Evolutionary conservation across 2,888 invertebrate species (phyloP).

Genomic region (Microdon myrmicae): DNA sequence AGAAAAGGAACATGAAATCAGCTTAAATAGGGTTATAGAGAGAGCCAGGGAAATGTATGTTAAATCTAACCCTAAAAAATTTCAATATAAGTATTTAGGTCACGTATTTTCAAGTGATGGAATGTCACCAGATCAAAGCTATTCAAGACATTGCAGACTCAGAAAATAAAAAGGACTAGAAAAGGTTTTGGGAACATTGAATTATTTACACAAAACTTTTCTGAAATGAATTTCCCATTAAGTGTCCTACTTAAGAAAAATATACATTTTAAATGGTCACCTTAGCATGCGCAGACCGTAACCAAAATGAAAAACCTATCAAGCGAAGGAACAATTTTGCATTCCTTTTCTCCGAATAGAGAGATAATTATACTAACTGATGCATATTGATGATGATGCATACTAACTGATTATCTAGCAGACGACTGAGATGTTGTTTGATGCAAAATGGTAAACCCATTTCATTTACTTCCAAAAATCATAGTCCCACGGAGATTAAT

Average conservation of each 20-base stretch:
- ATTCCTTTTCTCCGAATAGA: constrained; percentile 8
- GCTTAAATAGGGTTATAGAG: constrained; percentile 12
- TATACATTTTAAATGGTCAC: constrained; percentile 47
- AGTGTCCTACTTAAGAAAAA: constrained; percentile 52
- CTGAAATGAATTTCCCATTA: constrained; percentile 25
- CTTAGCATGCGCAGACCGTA: constrained; percentile 37
- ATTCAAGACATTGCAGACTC: constrained; percentile 37
- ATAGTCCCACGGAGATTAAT: constrained; percentile 52
- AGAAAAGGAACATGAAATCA: constrained; percentile 21
- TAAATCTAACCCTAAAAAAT: constrained; percentile 24
- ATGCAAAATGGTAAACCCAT: no score
- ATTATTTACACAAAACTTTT: constrained; percentile 32
- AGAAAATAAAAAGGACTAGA: constrained; percentile 53
- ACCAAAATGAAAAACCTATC: constrained; percentile 53
- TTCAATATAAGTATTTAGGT: constrained; percentile 23
- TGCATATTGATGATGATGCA: no score
- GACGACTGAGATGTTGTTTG: constrained; percentile 25
- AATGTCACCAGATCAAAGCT: constrained; percentile 16
- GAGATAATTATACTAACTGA: constrained; percentile 20
- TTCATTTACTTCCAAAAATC: constrained; percentile 53
- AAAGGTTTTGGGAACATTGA: constrained; percentile 55
- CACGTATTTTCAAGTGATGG: constrained; percentile 12
- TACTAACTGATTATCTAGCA: no score
- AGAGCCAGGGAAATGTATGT: constrained; percentile 19
- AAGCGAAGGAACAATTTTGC: constrained; percentile 35